Evolutionary conservation across 2,888 invertebrate genomes (phyloP).

Genomic region (Drosophila histrio): DNA sequence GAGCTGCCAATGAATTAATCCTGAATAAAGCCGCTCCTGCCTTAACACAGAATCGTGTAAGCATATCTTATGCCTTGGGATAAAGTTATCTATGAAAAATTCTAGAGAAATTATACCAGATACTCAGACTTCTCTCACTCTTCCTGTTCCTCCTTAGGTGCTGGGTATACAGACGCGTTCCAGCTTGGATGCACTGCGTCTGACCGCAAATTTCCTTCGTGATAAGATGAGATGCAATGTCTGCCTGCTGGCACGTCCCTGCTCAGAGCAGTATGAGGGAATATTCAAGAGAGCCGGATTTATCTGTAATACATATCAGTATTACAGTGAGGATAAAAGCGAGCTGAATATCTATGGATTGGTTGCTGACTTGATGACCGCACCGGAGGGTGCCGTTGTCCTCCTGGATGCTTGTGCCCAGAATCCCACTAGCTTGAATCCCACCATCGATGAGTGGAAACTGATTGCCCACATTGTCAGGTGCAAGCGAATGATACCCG

Average conservation of each 20-base stretch:
- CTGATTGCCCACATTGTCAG: conserved; percentile 52
- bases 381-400: conserved; percentile 47
- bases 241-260: conserved; percentile 41
- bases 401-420: conserved; percentile 56
- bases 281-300: conserved; percentile 43
- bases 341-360: conserved; percentile 52
- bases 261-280: conserved; percentile 20
- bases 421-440: conserved; percentile 47
- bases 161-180: conserved; percentile 48
- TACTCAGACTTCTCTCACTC: too few species aligned
- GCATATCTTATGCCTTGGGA: neutral
- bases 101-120: too few species aligned
- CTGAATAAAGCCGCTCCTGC: conserved; percentile 28
- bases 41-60: conserved; percentile 37
- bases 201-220: conserved; percentile 47
- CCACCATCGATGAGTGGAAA: conserved; percentile 52
- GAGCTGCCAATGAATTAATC: conserved; percentile 40
- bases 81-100: too few species aligned
- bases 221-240: conserved; percentile 34
- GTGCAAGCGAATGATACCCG: conserved; percentile 55
- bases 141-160: conserved; percentile 7
- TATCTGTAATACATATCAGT: conserved; percentile 41
- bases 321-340: conserved; percentile 17
- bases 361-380: conserved; percentile 53
- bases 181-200: conserved; percentile 37